These are phyloP conservation scores for Pogonocherus hispidulus DNA, from an alignment of 2,888 invertebrate species.

Conservation along the genomic window DNA sequence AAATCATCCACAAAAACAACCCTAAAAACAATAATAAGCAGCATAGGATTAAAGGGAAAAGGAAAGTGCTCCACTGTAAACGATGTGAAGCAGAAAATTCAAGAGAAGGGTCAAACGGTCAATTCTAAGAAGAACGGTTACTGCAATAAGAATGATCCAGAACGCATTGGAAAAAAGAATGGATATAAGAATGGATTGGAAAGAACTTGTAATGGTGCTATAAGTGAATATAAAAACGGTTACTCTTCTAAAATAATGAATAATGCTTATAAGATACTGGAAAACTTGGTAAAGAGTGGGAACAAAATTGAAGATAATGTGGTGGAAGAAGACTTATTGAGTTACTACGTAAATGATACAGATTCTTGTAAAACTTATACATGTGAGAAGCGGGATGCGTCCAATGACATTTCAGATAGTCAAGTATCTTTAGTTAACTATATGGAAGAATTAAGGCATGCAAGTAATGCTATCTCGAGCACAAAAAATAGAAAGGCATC, in stretches of 20 bases:
- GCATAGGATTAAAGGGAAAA: neutral
- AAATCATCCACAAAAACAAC: slow-evolving; percentile 5
- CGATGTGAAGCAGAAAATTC: neutral
- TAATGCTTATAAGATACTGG: slow-evolving; percentile 58
- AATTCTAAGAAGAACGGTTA: slow-evolving; percentile 34
- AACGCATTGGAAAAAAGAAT: slow-evolving; percentile 32
- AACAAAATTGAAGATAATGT: slow-evolving; percentile 46
- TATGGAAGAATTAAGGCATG: slow-evolving; percentile 60
- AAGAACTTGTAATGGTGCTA: slow-evolving; percentile 35
- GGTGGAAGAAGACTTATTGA: slow-evolving; percentile 50
- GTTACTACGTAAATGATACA: slow-evolving; percentile 42
- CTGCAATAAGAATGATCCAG: slow-evolving; percentile 13
- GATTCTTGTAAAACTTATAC: slow-evolving; percentile 16
- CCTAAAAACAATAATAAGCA: neutral
- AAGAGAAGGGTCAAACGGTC: neutral
- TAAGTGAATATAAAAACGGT: slow-evolving; percentile 43
- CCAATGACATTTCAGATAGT: slow-evolving; percentile 51
- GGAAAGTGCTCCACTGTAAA: neutral
- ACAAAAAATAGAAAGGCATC: neutral
- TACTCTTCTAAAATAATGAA: slow-evolving; percentile 40
- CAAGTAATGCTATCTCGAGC: slow-evolving; percentile 21
- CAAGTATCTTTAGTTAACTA: slow-evolving; percentile 61
- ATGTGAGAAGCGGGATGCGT: neutral
- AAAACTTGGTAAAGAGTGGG: slow-evolving; percentile 56
- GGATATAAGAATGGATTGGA: slow-evolving; percentile 42